Conservation (phyloP, 2,888 invertebrate species). For the Megastigmus dorsalis region DNA sequence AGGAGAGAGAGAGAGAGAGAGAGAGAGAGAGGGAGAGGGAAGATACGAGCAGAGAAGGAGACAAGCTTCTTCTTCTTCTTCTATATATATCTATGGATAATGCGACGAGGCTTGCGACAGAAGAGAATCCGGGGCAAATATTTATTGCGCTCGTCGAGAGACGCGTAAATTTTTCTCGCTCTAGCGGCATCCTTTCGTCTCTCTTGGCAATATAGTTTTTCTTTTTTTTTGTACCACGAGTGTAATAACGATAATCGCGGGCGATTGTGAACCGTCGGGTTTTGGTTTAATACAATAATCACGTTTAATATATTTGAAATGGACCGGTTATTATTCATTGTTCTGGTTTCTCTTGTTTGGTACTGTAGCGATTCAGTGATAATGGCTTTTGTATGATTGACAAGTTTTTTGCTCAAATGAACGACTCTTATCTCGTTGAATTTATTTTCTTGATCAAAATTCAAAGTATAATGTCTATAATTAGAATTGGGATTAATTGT, state of each 20-base stretch:
- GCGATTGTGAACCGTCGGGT: background rate
- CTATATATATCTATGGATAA: slow-evolving; percentile 3
- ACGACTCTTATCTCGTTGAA: too few relatives aligned
- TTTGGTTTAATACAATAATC: slow-evolving; percentile 9
- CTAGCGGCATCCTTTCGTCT: slow-evolving; percentile 19
- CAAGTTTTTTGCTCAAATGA: too few relatives aligned
- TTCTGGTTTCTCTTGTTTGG: too few relatives aligned
- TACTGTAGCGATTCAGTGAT: too few relatives aligned
- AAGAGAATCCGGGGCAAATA: slow-evolving; percentile 17
- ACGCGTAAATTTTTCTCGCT: slow-evolving; percentile 38
- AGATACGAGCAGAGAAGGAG: slow-evolving; percentile 52
- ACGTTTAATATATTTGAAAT: too few relatives aligned
- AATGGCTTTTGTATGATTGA: too few relatives aligned
- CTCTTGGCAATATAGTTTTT: background rate
- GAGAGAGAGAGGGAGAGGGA: slow-evolving; percentile 60
- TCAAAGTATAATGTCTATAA: too few relatives aligned
- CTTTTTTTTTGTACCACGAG: too few relatives aligned
- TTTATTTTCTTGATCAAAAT: too few relatives aligned
- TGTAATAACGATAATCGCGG: slow-evolving; percentile 22
- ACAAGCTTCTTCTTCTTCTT: too few relatives aligned
- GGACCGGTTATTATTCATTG: too few relatives aligned
- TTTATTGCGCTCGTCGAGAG: slow-evolving; percentile 21
- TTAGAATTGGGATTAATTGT: too few relatives aligned
- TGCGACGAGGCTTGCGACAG: slow-evolving; percentile 3
- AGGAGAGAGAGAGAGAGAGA: slow-evolving; percentile 49